These are phyloP conservation scores for Plagodis pulveraria DNA, from an alignment of 2,888 invertebrate genomes.

Conservation along the genomic window DNA sequence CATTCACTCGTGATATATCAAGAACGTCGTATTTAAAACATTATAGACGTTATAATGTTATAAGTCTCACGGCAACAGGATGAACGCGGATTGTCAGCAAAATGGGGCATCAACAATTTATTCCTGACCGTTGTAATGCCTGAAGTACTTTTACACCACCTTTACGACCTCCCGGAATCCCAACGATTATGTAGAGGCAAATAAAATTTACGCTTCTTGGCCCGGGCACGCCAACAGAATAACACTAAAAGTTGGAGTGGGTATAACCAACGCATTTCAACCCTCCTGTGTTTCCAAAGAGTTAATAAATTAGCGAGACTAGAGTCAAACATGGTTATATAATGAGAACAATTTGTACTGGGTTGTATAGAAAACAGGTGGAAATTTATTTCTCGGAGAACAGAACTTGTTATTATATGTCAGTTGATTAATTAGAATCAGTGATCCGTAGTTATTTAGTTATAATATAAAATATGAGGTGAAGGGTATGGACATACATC, in stretches of 20 bases:
- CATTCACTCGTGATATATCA: background rate
- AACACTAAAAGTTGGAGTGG: constrained; percentile 13
- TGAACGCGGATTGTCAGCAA: constrained; percentile 3
- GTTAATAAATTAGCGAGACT: background rate
- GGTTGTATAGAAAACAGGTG: too few species aligned
- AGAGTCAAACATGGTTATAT: background rate
- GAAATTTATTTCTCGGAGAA: too few species aligned
- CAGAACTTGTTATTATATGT: too few species aligned
- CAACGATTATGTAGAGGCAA: constrained; percentile 26
- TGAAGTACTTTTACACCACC: constrained; percentile 29
- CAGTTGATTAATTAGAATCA: too few species aligned
- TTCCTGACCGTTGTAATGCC: background rate
- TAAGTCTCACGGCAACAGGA: background rate
- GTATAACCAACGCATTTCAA: constrained; percentile 1
- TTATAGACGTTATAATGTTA: background rate
- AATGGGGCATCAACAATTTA: constrained; percentile 7
- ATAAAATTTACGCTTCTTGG: constrained; percentile 35
- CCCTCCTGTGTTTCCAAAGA: background rate
- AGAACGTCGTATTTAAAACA: background rate
- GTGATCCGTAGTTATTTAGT: too few species aligned
- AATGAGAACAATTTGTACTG: background rate
- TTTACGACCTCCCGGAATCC: constrained; percentile 33
- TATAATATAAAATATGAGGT: too few species aligned
- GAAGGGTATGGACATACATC: too few species aligned
- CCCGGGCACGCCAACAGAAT: constrained; percentile 17